Percentiles rank a stretch among this genome's conserved stretches.
Conservation (phyloP, 2,797 vertebrate genomes). For the Clarias pachynema region DNA sequence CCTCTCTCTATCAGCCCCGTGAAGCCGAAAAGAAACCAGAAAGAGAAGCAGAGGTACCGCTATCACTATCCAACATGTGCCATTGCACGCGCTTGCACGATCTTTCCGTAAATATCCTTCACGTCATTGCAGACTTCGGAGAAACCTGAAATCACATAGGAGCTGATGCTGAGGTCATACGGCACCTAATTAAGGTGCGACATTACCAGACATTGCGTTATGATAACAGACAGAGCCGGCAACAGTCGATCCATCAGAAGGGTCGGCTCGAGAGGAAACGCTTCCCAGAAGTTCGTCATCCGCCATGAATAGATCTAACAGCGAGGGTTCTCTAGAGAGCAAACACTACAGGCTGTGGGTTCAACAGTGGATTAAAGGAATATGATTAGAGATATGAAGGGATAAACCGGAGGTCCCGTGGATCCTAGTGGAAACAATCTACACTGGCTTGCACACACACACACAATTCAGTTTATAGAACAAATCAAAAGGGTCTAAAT, state of each 20-base stretch:
- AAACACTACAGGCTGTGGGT: conserved; percentile 36
- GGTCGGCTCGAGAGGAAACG: conserved; percentile 23
- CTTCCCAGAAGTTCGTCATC: conserved; percentile 45
- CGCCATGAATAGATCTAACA: conserved; percentile 45
- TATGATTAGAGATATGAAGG: conserved; percentile 36
- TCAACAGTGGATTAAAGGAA: conserved; percentile 42
- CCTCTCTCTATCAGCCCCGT: conserved; percentile 38
- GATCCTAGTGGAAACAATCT: conserved; percentile 39
- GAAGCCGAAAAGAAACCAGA: conserved; percentile 34
- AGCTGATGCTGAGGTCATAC: conserved; percentile 25
- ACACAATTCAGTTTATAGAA: neutral
- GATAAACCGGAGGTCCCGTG: conserved; percentile 16
- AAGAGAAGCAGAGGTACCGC: conserved; percentile 34
- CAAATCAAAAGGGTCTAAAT: neutral
- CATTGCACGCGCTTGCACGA: neutral
- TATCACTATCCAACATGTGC: neutral
- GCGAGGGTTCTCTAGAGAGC: conserved; percentile 29
- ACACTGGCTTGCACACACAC: neutral
- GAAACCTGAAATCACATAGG: neutral
- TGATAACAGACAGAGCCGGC: conserved; percentile 35
- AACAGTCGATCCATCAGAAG: conserved; percentile 7
- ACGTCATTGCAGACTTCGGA: neutral
- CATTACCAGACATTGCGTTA: conserved; percentile 24
- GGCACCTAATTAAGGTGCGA: conserved; percentile 26
- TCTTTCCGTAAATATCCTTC: conserved; percentile 22